Evolutionary conservation across 2,113 vertebrate species (phyloP).

Genomic region (Tylochromis polylepis): DNA sequence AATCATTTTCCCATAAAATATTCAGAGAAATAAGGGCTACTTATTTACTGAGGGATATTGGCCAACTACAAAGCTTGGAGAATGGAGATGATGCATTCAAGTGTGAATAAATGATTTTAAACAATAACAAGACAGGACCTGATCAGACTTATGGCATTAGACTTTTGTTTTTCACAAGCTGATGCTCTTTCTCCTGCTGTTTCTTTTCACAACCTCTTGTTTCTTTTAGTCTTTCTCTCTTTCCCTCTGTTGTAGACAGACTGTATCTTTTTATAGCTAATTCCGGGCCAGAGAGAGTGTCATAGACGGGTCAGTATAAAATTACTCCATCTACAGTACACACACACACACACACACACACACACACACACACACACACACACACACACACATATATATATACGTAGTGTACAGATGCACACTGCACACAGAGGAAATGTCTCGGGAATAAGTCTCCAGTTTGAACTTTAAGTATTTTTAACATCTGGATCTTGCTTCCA

Average conservation of each 20-base stretch:
- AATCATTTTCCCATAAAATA: neutral
- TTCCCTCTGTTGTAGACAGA: neutral
- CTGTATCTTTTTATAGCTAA: conserved; percentile 34
- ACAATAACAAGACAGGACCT: neutral
- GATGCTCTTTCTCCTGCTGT: neutral
- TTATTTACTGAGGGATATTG: neutral
- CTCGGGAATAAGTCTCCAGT: conserved; percentile 8
- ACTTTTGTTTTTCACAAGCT: neutral
- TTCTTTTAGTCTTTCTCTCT: neutral
- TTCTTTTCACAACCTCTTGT: neutral
- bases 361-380: neutral
- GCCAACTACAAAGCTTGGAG: neutral
- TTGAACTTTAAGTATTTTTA: conserved; percentile 44
- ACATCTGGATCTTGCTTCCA: conserved; percentile 46
- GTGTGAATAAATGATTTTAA: neutral
- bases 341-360: neutral
- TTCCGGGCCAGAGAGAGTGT: conserved; percentile 32
- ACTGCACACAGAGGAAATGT: conserved; percentile 43
- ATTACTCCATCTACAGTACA: neutral
- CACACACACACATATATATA: accelerated
- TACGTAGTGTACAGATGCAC: neutral
- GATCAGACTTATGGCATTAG: neutral
- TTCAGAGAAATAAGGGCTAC: neutral
- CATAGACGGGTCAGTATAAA: conserved; percentile 54
- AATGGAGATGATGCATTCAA: neutral